These are phyloP conservation scores for Orthosia gracilis DNA, from an alignment of 2,888 invertebrate species.

Conservation along the genomic window DNA sequence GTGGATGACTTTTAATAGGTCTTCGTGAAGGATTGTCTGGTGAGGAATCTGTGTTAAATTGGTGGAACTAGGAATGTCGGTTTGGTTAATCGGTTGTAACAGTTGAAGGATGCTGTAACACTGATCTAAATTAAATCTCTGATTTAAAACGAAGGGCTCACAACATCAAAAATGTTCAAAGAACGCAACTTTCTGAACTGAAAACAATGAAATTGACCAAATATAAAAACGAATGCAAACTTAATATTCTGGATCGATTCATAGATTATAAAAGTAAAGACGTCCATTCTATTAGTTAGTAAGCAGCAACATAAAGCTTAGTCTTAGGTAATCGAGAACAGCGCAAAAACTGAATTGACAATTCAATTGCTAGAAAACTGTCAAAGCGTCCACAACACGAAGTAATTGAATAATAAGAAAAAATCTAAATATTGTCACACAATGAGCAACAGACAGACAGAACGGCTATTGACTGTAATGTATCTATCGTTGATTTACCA, in stretches of 20 bases:
- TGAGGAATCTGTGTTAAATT: conserved; percentile 87
- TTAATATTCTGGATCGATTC: background rate
- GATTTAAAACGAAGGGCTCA: background rate
- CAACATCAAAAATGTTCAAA: background rate
- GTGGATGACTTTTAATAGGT: conserved; percentile 90
- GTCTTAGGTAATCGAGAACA: conserved; percentile 49
- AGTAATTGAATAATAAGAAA: conserved; percentile 53
- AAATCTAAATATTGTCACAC: conserved; percentile 48
- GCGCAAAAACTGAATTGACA: conserved; percentile 60
- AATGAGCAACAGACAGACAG: conserved; percentile 25
- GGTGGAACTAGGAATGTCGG: conserved; percentile 72
- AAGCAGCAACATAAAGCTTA: conserved; percentile 41
- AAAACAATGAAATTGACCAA: background rate
- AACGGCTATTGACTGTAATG: conserved; percentile 21
- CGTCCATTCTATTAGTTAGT: conserved; percentile 21
- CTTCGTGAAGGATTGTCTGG: conserved; percentile 86
- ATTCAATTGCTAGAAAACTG: conserved; percentile 58
- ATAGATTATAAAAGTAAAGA: conserved; percentile 14
- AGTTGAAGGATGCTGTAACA: conserved; percentile 60
- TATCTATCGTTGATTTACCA: conserved; percentile 17
- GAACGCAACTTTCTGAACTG: background rate
- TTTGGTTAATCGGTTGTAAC: conserved; percentile 62
- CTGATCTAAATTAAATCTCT: conserved; percentile 23
- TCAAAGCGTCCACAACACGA: conserved; percentile 47
- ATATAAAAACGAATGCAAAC: background rate